phyloP scores from a whole-genome alignment of 2,113 vertebrate genomes.

The Genyomyrus donnyi region DNA sequence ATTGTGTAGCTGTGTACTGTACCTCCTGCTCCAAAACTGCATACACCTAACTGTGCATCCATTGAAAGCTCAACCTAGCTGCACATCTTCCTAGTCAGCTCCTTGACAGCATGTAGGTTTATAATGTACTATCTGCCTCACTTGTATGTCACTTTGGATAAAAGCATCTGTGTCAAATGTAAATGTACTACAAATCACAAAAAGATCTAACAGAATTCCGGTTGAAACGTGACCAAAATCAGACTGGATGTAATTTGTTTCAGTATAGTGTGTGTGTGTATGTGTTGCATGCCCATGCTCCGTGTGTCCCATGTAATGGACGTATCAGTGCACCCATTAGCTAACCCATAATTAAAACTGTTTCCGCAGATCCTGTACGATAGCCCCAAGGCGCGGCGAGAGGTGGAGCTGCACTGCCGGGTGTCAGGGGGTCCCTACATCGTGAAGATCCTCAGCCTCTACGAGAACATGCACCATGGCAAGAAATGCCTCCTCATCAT shows the following conservation, averaged over 20 bases:
- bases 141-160: background rate
- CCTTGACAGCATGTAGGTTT: background rate
- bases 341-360: background rate
- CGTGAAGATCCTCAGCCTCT: slow-evolving; percentile 71
- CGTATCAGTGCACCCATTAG: background rate
- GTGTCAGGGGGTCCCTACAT: slow-evolving; percentile 84
- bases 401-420: slow-evolving; percentile 86
- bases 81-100: background rate
- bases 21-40: background rate
- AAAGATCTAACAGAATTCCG: background rate
- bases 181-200: background rate
- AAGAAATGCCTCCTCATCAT: slow-evolving; percentile 94
- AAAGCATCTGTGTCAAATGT: background rate
- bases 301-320: background rate
- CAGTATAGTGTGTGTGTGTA: background rate
- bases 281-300: background rate
- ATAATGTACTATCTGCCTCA: background rate
- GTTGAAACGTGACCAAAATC: background rate
- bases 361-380: slow-evolving; percentile 70
- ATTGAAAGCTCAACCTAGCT: background rate
- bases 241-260: background rate
- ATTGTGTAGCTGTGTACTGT: background rate
- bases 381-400: slow-evolving; percentile 83
- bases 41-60: background rate
- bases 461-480: slow-evolving; percentile 90